These are phyloP conservation scores for Indicator indicator DNA, from an alignment of 2,113 vertebrate genomes.

Conservation along the genomic window DNA sequence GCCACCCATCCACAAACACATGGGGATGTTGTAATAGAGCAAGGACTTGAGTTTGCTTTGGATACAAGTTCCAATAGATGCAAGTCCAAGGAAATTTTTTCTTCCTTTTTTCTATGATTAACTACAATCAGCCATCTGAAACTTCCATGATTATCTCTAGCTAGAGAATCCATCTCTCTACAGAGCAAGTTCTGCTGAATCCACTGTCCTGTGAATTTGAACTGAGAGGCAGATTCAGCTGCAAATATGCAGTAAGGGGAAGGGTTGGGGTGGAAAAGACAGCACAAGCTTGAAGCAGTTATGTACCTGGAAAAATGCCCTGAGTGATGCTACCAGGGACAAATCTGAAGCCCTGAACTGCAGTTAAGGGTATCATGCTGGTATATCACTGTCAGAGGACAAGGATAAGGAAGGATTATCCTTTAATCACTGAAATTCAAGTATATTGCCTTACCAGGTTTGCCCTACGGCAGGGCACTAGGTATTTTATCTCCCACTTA, in stretches of 20 bases:
- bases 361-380: not conserved
- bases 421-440: not conserved
- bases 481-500: not conserved
- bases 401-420: not conserved
- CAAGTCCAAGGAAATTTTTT: not conserved
- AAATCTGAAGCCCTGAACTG: not conserved
- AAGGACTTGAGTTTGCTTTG: not conserved
- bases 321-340: not conserved
- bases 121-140: not conserved
- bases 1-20: not conserved
- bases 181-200: not conserved
- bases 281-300: not conserved
- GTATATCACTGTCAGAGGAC: not conserved
- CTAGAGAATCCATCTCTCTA: not conserved
- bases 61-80: not conserved
- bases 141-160: not conserved
- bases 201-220: not conserved
- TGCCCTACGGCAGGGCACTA: not conserved
- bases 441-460: not conserved
- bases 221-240: not conserved
- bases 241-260: not conserved
- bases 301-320: not conserved
- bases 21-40: accelerated
- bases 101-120: not conserved
- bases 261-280: not conserved